phyloP scores from a whole-genome alignment of 2,888 invertebrate genomes.

The Hydraecia micacea region DNA sequence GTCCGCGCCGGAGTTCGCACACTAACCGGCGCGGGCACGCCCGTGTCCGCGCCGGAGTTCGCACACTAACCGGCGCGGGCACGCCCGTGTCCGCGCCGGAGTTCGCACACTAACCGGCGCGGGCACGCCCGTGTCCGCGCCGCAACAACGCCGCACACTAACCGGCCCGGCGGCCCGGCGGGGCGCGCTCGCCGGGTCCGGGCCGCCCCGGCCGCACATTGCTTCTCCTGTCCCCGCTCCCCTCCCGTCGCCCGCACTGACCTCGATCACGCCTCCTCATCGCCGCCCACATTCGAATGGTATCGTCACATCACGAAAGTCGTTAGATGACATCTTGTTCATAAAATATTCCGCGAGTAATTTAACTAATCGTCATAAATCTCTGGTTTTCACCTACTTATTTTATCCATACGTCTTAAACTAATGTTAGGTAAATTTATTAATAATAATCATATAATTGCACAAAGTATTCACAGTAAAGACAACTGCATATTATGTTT shows the following conservation, averaged over 20 bases:
- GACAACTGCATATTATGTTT: constrained; percentile 29
- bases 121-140: neutral
- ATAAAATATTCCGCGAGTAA: constrained; percentile 41
- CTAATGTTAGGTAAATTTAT: constrained; percentile 26
- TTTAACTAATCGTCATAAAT: constrained; percentile 41
- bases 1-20: constrained; percentile 10
- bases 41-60: constrained; percentile 12
- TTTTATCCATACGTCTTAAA: constrained; percentile 13
- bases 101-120: too few species aligned
- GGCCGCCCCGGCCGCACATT: constrained; percentile 59
- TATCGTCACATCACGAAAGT: constrained; percentile 43
- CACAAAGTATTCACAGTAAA: constrained; percentile 14
- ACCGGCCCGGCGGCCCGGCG: constrained; percentile 32
- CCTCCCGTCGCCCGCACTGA: constrained; percentile 51
- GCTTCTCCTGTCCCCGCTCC: constrained; percentile 26
- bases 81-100: constrained; percentile 16
- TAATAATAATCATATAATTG: constrained; percentile 4
- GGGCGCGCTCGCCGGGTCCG: constrained; percentile 29
- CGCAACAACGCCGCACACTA: constrained; percentile 46
- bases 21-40: constrained; percentile 5
- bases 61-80: constrained; percentile 4
- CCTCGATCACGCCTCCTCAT: constrained; percentile 60
- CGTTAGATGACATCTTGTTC: constrained; percentile 36
- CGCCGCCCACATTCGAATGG: constrained; percentile 44
- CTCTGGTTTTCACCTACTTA: constrained; percentile 27